A percentile compares a stretch with the other conserved stretches of the same genome.
phyloP scores from a whole-genome alignment of 2,888 invertebrate genomes.

The Pseudanteris insignis region DNA sequence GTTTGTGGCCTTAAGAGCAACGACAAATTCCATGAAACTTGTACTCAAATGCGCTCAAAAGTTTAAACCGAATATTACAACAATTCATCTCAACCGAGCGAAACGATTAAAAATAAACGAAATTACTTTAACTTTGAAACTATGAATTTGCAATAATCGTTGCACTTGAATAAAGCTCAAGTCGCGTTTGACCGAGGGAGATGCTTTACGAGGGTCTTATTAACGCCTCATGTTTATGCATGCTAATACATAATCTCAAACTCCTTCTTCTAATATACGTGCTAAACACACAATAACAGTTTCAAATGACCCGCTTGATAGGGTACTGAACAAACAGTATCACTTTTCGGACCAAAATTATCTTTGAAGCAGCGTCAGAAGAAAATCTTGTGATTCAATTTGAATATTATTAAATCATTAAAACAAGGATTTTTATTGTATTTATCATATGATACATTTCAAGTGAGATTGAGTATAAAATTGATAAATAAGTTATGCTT shows the following conservation, averaged over 20 bases:
- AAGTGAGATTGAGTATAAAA: too few relatives aligned
- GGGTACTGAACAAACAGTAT: slow-evolving; percentile 2
- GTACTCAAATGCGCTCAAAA: not conserved
- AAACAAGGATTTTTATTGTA: too few relatives aligned
- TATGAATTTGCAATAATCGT: too few relatives aligned
- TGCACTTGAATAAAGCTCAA: too few relatives aligned
- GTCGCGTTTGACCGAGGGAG: slow-evolving; percentile 16
- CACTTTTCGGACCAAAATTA: too few relatives aligned
- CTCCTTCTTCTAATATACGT: slow-evolving; percentile 30
- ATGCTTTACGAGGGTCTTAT: slow-evolving; percentile 27
- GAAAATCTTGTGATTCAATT: too few relatives aligned
- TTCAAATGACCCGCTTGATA: slow-evolving; percentile 12
- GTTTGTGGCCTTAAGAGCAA: too few relatives aligned
- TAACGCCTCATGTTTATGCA: slow-evolving; percentile 37
- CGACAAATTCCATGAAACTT: slow-evolving; percentile 1
- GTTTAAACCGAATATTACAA: too few relatives aligned
- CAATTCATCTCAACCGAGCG: not conserved
- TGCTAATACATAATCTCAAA: slow-evolving; percentile 24
- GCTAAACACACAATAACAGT: slow-evolving; percentile 21
- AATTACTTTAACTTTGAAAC: slow-evolving; percentile 15
- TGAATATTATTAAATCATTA: too few relatives aligned
- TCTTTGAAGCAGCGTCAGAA: too few relatives aligned
- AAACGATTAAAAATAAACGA: slow-evolving; percentile 4
- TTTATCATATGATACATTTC: too few relatives aligned
- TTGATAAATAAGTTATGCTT: too few relatives aligned